A percentile compares a stretch with the other conserved stretches of the same genome.
Evolutionary conservation across 2,888 invertebrate genomes (phyloP).

Genomic region (Coelopa pilipes): DNA sequence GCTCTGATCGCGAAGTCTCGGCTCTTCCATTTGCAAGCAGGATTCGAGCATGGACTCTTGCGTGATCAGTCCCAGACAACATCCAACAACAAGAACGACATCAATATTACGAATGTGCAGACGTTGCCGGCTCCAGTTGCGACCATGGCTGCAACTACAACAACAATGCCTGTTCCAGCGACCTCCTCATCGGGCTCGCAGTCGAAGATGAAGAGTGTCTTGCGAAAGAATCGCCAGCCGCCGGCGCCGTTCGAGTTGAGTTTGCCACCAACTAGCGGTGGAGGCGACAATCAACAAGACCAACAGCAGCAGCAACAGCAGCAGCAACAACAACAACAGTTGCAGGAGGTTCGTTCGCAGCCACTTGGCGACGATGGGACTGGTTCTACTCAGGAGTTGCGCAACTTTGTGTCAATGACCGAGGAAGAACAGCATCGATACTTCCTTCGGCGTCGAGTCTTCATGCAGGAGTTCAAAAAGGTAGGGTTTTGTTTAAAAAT

Average conservation of each 20-base stretch:
- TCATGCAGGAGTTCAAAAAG: slow-evolving; percentile 60
- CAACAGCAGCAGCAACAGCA: slow-evolving; percentile 40
- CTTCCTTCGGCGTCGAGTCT: slow-evolving; percentile 56
- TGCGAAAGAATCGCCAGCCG: slow-evolving; percentile 64
- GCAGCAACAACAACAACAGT: slow-evolving; percentile 53
- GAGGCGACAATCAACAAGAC: slow-evolving; percentile 40
- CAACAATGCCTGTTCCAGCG: background rate
- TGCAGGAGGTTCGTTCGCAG: slow-evolving; percentile 67
- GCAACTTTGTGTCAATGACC: slow-evolving; percentile 36
- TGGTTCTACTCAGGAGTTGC: slow-evolving; percentile 39
- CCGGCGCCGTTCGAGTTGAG: slow-evolving; percentile 60
- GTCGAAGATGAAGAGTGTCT: slow-evolving; percentile 56
- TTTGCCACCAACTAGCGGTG: slow-evolving; percentile 49
- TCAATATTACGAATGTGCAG: slow-evolving; percentile 31
- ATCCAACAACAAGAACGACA: slow-evolving; percentile 42
- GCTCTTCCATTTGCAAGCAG: slow-evolving; percentile 65
- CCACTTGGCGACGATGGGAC: slow-evolving; percentile 66
- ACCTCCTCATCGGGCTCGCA: background rate
- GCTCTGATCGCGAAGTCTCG: slow-evolving; percentile 66
- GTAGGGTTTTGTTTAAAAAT: slow-evolving; percentile 41
- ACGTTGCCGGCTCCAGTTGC: slow-evolving; percentile 26
- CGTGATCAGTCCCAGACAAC: slow-evolving; percentile 46
- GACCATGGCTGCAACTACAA: background rate
- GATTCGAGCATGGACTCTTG: slow-evolving; percentile 62
- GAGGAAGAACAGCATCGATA: slow-evolving; percentile 56